Evolutionary conservation across 2,888 invertebrate species (phyloP), one percentile per base, ranked within the genome.

Genomic region (Parnassius glacialis): DNA sequence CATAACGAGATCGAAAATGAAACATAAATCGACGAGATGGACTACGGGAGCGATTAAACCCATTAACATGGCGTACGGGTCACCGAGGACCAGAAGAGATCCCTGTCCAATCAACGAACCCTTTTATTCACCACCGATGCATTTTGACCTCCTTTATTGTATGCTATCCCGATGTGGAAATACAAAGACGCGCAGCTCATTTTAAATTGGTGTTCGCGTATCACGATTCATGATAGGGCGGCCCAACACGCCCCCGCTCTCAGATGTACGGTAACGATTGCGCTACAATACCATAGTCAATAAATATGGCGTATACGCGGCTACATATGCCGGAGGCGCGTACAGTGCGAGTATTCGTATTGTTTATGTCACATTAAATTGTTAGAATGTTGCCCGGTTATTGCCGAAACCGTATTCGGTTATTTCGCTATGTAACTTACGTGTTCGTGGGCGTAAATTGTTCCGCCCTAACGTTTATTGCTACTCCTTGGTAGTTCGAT

Each of bases 1-100:
- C 85, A 84, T 89, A 90, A 89, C 85, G 83, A 87, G 88, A 91
- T 90, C 89, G 88, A 90, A 89, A 90, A 91, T 90, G 89, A 90
- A 89, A 89, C 91, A 90, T 91, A 91, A 91, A 90, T 90, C 85
- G 85, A 76, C 74, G 75, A 81, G 83, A 86, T 80, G 85, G 85
- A 89, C 88, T 84, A 81, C 83, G 79, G 80, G 78, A 83, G 81
- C 90, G 87, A 91, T 91, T 91, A 90, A 89, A 80, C 81, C 88
- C 85, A 91, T 91, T 91, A 91, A 90, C 90, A 84, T 81, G 81
- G 80, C 13, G 48, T 81, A 79, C 78, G 83, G 86, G 85, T 85
- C 87, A 85, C 78, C 76, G 73, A 80, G 79, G 77, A 81, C 83
- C 73, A 72, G 78, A 74, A 75, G 74, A 72, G 73, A 75, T 78